Evolutionary conservation across 2,888 invertebrate genomes (phyloP).

Genomic region (Phytoseiulus persimilis): DNA sequence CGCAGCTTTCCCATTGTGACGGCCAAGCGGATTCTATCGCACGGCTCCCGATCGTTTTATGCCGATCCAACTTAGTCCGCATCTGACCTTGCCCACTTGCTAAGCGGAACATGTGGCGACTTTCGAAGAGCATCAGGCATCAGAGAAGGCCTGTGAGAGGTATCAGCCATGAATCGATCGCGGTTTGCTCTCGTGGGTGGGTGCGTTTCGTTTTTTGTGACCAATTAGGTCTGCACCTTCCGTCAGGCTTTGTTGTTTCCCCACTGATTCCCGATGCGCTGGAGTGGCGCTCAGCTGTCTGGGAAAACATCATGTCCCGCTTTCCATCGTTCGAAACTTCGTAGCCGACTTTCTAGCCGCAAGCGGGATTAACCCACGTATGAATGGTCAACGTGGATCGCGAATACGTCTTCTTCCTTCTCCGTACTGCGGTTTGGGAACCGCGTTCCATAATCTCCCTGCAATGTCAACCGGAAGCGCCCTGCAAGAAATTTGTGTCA

Average conservation of each 20-base stretch:
- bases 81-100: neutral
- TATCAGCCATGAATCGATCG: neutral
- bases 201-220: neutral
- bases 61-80: neutral
- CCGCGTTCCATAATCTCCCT: neutral
- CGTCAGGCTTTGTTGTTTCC: neutral
- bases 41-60: neutral
- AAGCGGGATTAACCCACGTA: neutral
- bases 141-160: neutral
- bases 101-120: neutral
- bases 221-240: neutral
- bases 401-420: neutral
- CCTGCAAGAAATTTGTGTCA: neutral
- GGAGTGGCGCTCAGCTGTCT: too few species aligned
- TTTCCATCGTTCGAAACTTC: too few species aligned
- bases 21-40: neutral
- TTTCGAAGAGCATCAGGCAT: neutral
- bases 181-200: neutral
- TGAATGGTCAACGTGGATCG: neutral
- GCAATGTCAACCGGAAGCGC: neutral
- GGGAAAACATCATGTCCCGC: too few species aligned
- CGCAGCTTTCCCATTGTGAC: neutral
- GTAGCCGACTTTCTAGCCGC: neutral
- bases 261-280: too few species aligned
- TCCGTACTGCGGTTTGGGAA: neutral